A percentile compares a stretch with the other conserved stretches of the same genome.
These are phyloP conservation scores for Ylistrum balloti DNA, from an alignment of 1,140 invertebrate genomes.

Conservation along the genomic window DNA sequence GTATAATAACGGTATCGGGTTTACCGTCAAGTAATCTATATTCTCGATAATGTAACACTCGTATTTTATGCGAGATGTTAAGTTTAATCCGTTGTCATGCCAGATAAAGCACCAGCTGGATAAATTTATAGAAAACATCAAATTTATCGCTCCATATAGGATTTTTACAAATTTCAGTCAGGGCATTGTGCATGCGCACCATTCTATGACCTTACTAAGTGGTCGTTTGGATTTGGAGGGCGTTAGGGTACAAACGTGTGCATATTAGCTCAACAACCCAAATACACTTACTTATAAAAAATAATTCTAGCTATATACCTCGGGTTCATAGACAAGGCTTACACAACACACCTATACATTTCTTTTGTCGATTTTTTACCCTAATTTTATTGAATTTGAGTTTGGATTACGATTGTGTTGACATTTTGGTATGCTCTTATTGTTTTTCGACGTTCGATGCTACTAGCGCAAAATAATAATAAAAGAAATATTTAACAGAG, in stretches of 20 bases:
- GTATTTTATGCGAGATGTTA: slow-evolving; percentile 34
- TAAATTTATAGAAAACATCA: neutral
- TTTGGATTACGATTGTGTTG: too few relatives aligned
- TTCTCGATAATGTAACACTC: slow-evolving; percentile 31
- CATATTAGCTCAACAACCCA: too few relatives aligned
- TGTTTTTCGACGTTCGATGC: too few relatives aligned
- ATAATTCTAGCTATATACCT: too few relatives aligned
- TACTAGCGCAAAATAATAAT: too few relatives aligned
- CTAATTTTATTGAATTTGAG: too few relatives aligned
- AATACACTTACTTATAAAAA: too few relatives aligned
- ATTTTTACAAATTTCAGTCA: neutral
- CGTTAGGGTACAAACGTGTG: neutral
- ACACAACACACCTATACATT: too few relatives aligned
- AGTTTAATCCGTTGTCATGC: neutral
- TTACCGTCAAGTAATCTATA: neutral
- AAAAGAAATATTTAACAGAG: too few relatives aligned
- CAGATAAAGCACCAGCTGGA: neutral
- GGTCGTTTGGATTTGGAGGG: neutral
- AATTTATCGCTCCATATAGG: neutral
- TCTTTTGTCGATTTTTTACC: neutral
- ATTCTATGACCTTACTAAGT: neutral
- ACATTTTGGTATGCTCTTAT: too few relatives aligned
- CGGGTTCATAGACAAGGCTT: too few relatives aligned
- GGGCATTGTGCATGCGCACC: neutral
- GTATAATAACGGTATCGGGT: slow-evolving; percentile 21